Evolutionary conservation across 2,113 vertebrate genomes (phyloP), one percentile per base, ranked within the genome.

Genomic region (Riparia riparia): DNA sequence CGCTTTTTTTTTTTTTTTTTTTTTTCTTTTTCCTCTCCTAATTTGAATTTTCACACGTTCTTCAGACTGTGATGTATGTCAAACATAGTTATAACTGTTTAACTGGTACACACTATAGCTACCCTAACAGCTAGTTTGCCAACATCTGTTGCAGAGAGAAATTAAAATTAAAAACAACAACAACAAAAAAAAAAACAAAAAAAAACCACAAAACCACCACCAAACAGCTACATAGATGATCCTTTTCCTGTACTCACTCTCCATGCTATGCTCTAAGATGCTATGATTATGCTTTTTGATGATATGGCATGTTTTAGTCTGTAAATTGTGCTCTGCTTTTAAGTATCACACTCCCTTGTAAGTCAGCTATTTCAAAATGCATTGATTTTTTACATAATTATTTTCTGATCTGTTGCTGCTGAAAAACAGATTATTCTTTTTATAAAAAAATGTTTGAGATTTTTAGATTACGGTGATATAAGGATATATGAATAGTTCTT

Each of bases 31-130:
- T 4, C 9, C 26, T 6, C 49, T 5, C 76, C 47, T 26, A 22
- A 84, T 91, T 45, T 80, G 82, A 93, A 90, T 96, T 94, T 94
- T 56, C 68, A 71, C 70, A 54, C 42, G 29, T 71, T 90, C 81
- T 84, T 84, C 37, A 31, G 73, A 7, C n/a, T 66, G 29, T 82
- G 57, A 87, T 83, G 86, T 90, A 63, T 86, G 89, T 63, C 39
- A 84, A 91, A 63, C 53, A 49, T 51, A 56, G 42, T 73, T 92
- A 71, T 78, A 93, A n/a, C 37, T 93, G 80, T 76, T 90, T 70
- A 50, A 92, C 58, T 72, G 82, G 34, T 72, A 61, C 86, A 65
- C 56, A 18, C 44, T 64, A 70, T 66, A 79, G 61, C 88, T 85
- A 26, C 68, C 25, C 64, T 83, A 64, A 77, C 71, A 81, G 53